Base-by-base conservation (phyloP, 2,888 invertebrate genomes). In the Griposia aprilina region DNA sequence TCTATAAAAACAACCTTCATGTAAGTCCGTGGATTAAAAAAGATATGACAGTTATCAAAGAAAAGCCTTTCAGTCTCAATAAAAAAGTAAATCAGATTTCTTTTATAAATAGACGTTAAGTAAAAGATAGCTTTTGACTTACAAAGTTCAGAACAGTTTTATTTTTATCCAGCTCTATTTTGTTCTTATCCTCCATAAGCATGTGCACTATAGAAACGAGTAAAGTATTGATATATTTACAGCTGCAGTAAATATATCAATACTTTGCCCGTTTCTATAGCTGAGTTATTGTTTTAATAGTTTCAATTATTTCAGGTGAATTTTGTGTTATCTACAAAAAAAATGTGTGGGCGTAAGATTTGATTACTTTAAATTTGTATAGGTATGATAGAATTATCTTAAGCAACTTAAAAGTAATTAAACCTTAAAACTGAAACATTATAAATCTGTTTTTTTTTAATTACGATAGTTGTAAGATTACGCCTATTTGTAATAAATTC, bases 11-110 rank as follows among this genome's bases (percentile, higher is more conserved):
- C 20, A 26, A 45, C 6, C 3, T 13, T n/a, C n/a, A 50, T 55
- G 20, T 52, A 17, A 52, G 13, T 17, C 8, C 0, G 30, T 15
- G 7, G 55, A 83, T 60, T 67, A 60, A 45, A 52, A 67, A 60
- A 26, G 1, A 23, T 26, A 50, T 30, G 11, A 62, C 5, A 50
- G 48, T 20, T 20, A 60, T 41, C 41, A 81, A 66, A 72, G 48
- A 52, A 80, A 84, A 71, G 17, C 50, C 57, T 84, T 81, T 81
- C 50, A 57, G 26, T 60, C 55, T 84, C 73, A 62, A 67, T 84
- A 84, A 62, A 84, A 41, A 65, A 26, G 80, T 36, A 72, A 80
- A 84, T 80, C 60, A 62, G 23, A 72, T 84, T 84, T 48, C 41
- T 80, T 84, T 45, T 57, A 50, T 45, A 84, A 66, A 80, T 84